Base-by-base conservation (phyloP, 2,888 invertebrate species). In the Rhopalosiphum nymphaeae region DNA sequence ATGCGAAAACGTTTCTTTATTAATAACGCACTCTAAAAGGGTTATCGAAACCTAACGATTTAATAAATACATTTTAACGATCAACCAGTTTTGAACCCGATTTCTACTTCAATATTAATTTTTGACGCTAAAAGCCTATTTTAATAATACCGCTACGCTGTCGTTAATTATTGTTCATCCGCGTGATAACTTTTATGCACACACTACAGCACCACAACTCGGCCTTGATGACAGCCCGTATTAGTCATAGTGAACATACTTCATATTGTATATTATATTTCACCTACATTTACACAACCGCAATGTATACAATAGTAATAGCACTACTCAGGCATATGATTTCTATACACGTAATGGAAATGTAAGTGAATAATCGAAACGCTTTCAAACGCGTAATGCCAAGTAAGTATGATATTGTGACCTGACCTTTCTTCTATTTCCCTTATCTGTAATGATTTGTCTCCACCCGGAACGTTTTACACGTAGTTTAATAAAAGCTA, bases 381-480 rank as follows among this genome's bases (percentile, higher is more conserved):
- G 86, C 86, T 91, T 86, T 86, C 91, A 91, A 91, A 91, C 46
- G 36, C 61, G 26, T n/a, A 86, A 56, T 42, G n/a, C 78, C 42
- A 42, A 42, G 56, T 89, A 16, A 7, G 42, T 25, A 49, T 16
- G 11, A 36, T 91, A 53, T 26, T 29, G 25, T 46, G 46, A 92
- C 57, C 87, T 87, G 92, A 92, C 57, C 86, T 92, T 92, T 86
- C 86, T 92, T 92, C 26, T n/a, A 78, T 36, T 92, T 16, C 44
- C 36, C 13, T 86, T 85, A 49, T 92, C 92, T 29, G 92, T 87
- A 56, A 91, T 56, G 42, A 53, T 46, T 61, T 21, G 46, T 90
- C 67, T 67, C 61, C 57, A 56, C 46, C 44, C 3, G 36, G 25
- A 13, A 26, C 42, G 53, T 91, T 91, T 56, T 44, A 84, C 42